phyloP scores from a whole-genome alignment of 2,888 invertebrate species.

The Dione vanillae region DNA sequence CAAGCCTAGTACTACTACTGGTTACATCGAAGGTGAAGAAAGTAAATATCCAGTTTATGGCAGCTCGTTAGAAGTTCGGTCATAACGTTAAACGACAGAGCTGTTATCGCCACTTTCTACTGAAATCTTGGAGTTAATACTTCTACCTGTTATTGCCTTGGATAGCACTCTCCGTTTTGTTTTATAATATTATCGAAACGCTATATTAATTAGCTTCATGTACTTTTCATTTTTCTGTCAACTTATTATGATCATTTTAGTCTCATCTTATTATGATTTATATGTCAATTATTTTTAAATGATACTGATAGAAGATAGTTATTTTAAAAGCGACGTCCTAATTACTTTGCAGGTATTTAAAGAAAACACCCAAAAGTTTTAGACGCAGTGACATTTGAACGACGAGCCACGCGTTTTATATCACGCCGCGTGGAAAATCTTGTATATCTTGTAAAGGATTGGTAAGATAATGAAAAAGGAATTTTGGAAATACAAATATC shows the following conservation, averaged over 20 bases:
- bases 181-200: not conserved
- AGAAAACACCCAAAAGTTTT: too few species aligned
- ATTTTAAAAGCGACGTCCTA: too few species aligned
- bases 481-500: too few species aligned
- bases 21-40: conserved; percentile 64
- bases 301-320: too few species aligned
- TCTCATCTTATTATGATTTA: too few species aligned
- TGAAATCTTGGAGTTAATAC: conserved; percentile 71
- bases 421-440: too few species aligned
- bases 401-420: too few species aligned
- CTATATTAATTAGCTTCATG: not conserved
- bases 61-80: conserved; percentile 78
- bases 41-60: conserved; percentile 79
- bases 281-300: too few species aligned
- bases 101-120: conserved; percentile 69
- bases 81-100: conserved; percentile 74
- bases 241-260: not conserved
- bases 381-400: too few species aligned
- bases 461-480: too few species aligned
- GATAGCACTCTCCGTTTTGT: conserved; percentile 40
- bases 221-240: not conserved
- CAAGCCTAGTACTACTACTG: conserved; percentile 51
- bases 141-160: conserved; percentile 69
- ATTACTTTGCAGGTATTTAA: too few species aligned
- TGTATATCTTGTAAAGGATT: too few species aligned